Conservation (phyloP, 2,113 vertebrate genomes). For the Platichthys stellatus region DNA sequence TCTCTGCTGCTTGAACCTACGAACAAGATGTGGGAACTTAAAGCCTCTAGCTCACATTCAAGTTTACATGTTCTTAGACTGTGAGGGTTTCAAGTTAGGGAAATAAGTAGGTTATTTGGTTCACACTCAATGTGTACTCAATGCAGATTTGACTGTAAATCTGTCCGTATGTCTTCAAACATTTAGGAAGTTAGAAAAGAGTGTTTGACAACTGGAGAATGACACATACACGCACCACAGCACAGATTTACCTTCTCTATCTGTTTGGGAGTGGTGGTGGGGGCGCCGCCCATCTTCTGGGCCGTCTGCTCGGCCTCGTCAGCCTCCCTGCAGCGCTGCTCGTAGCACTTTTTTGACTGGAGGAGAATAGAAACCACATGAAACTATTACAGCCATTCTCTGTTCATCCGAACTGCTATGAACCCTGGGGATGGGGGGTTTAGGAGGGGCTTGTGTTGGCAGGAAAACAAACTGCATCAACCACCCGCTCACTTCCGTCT, state of each 20-base stretch:
- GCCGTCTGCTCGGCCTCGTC: conserved; percentile 88
- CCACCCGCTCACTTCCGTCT: conserved; percentile 39
- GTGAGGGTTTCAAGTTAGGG: too few species aligned
- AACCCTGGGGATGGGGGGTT: not conserved
- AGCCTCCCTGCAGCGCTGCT: conserved; percentile 91
- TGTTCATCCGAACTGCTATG: not conserved
- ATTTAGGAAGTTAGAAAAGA: too few species aligned
- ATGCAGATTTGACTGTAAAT: too few species aligned
- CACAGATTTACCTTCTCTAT: conserved; percentile 87
- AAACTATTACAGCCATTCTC: conserved; percentile 2
- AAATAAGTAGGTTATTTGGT: too few species aligned
- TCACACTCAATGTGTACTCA: too few species aligned
- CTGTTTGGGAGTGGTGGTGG: conserved; percentile 87
- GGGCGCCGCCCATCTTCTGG: conserved; percentile 75
- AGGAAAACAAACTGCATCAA: conserved; percentile 5
- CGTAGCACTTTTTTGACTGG: conserved; percentile 90
- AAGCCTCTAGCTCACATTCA: too few species aligned
- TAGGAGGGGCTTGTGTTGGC: not conserved
- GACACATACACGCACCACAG: not conserved
- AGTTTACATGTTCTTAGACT: too few species aligned
- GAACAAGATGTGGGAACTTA: too few species aligned
- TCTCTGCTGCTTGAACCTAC: too few species aligned
- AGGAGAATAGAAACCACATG: conserved; percentile 43
- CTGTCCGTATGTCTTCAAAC: too few species aligned
- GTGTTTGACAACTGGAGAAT: not conserved